Conservation (phyloP, 2,113 vertebrate genomes). For the Rafetus swinhoei region DNA sequence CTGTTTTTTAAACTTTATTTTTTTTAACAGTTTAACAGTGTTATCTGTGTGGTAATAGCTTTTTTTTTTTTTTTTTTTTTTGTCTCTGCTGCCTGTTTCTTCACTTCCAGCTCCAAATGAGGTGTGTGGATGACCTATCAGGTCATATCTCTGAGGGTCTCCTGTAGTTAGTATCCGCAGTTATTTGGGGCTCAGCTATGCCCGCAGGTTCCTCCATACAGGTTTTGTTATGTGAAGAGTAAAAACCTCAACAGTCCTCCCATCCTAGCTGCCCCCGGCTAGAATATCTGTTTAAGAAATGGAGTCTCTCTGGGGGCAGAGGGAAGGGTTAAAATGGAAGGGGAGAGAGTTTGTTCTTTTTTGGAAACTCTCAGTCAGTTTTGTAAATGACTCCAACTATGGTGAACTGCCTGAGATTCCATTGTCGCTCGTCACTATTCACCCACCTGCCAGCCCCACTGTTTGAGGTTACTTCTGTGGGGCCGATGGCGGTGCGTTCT, state of each 20-base stretch:
- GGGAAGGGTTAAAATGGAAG: accelerated
- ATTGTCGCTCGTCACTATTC: neutral
- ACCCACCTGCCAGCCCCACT: neutral
- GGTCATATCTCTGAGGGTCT: no score
- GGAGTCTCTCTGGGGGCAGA: accelerated
- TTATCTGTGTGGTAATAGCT: no score
- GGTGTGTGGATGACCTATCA: no score
- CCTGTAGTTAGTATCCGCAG: conserved; percentile 21
- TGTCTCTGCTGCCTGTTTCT: no score
- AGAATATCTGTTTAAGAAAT: accelerated
- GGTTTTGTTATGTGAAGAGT: neutral
- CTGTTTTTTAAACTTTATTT: no score
- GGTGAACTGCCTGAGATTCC: neutral
- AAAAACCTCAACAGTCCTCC: neutral
- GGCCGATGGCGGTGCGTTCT: no score
- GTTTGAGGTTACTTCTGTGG: neutral
- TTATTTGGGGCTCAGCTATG: accelerated
- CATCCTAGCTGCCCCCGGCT: neutral
- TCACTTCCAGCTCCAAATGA: no score
- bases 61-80: no score
- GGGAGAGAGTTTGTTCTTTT: neutral
- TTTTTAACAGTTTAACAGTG: no score
- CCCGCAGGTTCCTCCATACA: neutral
- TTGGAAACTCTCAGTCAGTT: neutral
- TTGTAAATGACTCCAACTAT: neutral